A percentile compares a stretch with the other conserved stretches of the same genome.
Evolutionary conservation across 2,797 vertebrate genomes (phyloP).

Genomic region (Xiphorhynchus erythropygius): DNA sequence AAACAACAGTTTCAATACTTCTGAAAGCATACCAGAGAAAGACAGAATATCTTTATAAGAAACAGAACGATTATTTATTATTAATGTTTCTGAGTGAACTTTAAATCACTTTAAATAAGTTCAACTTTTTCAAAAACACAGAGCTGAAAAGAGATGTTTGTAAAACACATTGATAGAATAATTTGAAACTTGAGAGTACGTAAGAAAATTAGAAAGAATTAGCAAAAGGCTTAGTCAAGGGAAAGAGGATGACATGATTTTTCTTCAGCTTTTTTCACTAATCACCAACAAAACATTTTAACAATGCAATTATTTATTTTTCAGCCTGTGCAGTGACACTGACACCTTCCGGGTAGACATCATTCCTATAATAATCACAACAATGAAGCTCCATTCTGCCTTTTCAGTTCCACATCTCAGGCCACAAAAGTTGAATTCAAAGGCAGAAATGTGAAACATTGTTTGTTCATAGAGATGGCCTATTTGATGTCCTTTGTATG

Average conservation of each 20-base stretch:
- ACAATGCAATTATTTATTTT: neutral
- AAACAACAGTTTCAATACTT: conserved; percentile 15
- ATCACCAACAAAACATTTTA: neutral
- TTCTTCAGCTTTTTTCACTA: neutral
- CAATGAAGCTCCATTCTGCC: neutral
- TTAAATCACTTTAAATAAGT: neutral
- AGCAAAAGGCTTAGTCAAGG: neutral
- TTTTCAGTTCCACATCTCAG: neutral
- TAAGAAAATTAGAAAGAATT: neutral
- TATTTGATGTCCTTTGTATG: neutral
- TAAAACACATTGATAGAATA: neutral
- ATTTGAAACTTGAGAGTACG: neutral
- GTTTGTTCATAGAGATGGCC: neutral
- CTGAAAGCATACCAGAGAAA: neutral
- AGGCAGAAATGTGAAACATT: neutral
- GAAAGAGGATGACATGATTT: neutral
- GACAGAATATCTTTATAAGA: neutral
- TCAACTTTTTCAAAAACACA: accelerated
- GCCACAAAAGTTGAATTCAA: neutral
- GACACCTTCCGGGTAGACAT: neutral
- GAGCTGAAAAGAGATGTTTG: neutral
- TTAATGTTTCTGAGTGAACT: neutral
- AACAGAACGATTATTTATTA: neutral
- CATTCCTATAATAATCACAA: neutral
- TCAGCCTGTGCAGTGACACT: neutral